phyloP scores from a whole-genome alignment of 1,140 invertebrate species.

The Diabrotica undecimpunctata region DNA sequence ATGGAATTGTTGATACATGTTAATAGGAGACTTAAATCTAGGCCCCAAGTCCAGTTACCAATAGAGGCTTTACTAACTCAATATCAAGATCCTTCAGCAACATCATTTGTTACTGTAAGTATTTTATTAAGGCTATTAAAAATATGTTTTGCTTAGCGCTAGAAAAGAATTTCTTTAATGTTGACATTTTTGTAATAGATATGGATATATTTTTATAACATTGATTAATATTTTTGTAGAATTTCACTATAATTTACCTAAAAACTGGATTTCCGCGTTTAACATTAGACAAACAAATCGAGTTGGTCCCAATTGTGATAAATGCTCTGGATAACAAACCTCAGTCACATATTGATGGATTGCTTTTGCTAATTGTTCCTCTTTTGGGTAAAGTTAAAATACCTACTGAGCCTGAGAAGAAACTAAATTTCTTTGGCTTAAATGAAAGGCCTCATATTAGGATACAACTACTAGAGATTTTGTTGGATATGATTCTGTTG shows the following conservation, averaged over 20 bases:
- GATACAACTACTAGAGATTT: slow-evolving; percentile 69
- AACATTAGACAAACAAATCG: slow-evolving; percentile 68
- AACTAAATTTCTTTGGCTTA: slow-evolving; percentile 59
- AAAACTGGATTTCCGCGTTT: slow-evolving; percentile 86
- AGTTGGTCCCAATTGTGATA: slow-evolving; percentile 71
- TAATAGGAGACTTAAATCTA: slow-evolving; percentile 82
- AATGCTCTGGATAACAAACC: slow-evolving; percentile 78
- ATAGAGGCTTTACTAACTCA: slow-evolving; percentile 79
- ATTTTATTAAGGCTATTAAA: neutral
- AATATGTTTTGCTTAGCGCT: no score
- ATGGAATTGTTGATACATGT: slow-evolving; percentile 93
- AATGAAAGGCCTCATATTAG: slow-evolving; percentile 63
- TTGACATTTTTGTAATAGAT: no score
- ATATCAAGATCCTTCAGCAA: slow-evolving; percentile 73
- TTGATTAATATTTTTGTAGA: slow-evolving; percentile 57
- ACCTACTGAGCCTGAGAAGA: slow-evolving; percentile 61
- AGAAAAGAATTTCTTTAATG: no score
- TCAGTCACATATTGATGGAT: slow-evolving; percentile 79
- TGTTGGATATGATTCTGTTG: slow-evolving; percentile 78
- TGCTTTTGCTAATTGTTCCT: slow-evolving; percentile 77
- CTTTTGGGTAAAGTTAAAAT: slow-evolving; percentile 70
- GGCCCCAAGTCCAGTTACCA: slow-evolving; percentile 79
- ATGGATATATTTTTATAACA: neutral
- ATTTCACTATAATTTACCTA: slow-evolving; percentile 92
- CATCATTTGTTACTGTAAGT: slow-evolving; percentile 79